Conservation (phyloP, 1,140 invertebrate species). For the Scaptomyza pallida region DNA sequence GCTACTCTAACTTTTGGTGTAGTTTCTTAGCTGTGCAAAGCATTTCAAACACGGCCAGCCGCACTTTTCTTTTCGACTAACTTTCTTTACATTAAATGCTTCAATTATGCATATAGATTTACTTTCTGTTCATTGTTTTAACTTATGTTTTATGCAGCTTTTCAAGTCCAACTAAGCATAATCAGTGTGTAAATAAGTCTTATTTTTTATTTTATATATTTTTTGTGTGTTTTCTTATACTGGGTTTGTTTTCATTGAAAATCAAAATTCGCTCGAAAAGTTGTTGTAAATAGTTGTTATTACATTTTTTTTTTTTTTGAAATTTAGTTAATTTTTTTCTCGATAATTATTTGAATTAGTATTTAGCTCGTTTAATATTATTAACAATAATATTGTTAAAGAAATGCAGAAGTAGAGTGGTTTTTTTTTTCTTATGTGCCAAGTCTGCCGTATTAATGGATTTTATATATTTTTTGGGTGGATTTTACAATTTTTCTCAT, state of each 20-base stretch:
- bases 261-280: conserved; percentile 58
- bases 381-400: conserved; percentile 36
- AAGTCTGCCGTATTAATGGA: conserved; percentile 17
- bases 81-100: conserved; percentile 67
- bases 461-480: conserved; percentile 29
- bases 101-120: conserved; percentile 31
- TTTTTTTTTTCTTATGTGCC: conserved; percentile 24
- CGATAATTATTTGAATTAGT: conserved; percentile 28
- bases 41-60: conserved; percentile 67
- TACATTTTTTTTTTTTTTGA: conserved; percentile 14
- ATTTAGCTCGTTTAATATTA: conserved; percentile 15
- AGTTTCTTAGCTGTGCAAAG: conserved; percentile 35
- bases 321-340: conserved; percentile 27
- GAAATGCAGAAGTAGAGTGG: conserved; percentile 42
- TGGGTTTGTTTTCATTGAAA: conserved; percentile 47
- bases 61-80: conserved; percentile 47
- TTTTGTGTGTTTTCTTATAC: conserved; percentile 39
- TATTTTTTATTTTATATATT: conserved; percentile 61
- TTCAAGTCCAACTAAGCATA: conserved; percentile 78
- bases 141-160: conserved; percentile 49
- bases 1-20: background rate
- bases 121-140: conserved; percentile 19
- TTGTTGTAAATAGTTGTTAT: conserved; percentile 68
- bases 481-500: conserved; percentile 65
- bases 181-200: conserved; percentile 82